Percentiles rank a stretch among this genome's conserved stretches.
Conservation (phyloP, 2,888 invertebrate species). For the Dromius quadrimaculatus region DNA sequence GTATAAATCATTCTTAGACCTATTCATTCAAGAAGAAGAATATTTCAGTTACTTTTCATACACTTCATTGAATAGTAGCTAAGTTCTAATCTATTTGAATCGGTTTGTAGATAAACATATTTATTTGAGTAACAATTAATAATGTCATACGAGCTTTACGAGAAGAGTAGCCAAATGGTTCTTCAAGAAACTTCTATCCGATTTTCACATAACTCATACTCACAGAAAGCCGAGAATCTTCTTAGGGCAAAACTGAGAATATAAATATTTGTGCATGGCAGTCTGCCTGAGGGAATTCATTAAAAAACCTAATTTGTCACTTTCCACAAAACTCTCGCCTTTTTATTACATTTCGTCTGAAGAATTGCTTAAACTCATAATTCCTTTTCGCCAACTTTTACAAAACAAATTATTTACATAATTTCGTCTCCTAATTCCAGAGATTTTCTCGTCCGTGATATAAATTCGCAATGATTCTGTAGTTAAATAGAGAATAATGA, state of each 20-base stretch:
- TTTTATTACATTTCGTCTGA: slow-evolving; percentile 12
- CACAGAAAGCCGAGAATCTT: slow-evolving; percentile 37
- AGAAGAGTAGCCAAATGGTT: no score
- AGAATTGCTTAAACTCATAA: slow-evolving; percentile 21
- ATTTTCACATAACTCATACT: slow-evolving; percentile 23
- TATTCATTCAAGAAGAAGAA: no score
- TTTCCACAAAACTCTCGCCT: slow-evolving; percentile 24
- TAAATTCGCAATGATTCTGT: slow-evolving; percentile 1
- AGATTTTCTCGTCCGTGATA: slow-evolving; percentile 27
- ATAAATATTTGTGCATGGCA: not conserved
- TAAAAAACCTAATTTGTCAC: slow-evolving; percentile 45
- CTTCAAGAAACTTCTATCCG: no score
- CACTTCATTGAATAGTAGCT: no score
- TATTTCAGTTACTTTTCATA: no score
- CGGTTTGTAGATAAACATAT: no score
- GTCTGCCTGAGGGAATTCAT: no score
- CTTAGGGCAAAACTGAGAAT: slow-evolving; percentile 16
- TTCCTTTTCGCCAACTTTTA: slow-evolving; percentile 11
- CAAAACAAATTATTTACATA: slow-evolving; percentile 38
- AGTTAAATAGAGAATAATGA: slow-evolving; percentile 20
- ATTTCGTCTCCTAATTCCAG: slow-evolving; percentile 22
- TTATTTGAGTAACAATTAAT: no score
- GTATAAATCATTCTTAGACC: no score
- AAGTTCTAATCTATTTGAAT: no score
- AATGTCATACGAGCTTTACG: no score